Evolutionary conservation across 2,113 vertebrate genomes (phyloP), one percentile per base, ranked within the genome.

Genomic region (Pseudonaja textilis): DNA sequence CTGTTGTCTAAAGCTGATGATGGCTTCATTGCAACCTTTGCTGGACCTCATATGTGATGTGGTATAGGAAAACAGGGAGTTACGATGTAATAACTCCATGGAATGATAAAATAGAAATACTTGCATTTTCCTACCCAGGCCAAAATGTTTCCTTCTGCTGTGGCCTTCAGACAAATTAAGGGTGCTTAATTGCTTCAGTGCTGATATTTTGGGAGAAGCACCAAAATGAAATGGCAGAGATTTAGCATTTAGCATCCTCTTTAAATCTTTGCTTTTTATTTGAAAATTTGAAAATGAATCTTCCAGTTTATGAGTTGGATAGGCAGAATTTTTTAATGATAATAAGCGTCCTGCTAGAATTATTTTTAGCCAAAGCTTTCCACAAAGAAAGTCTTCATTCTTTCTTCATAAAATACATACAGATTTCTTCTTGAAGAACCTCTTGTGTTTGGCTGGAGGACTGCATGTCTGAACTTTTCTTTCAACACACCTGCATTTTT

Each of bases 41-140:
- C 8, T 39, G 39, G 39, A 0, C 0, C 6, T 56, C 3, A 11
- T 14, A 16, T 47, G 34, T 59, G n/a, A 26, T 90, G 26, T 64
- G 91, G 2, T 1, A 85, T 69, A 61, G 29, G 90, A 42, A 91
- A 95, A 92, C 85, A 54, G 81, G 81, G 56, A 1, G 39, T 10
- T 61, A 39, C 18, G 6, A 22, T 93, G 57, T 93, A 69, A 45
- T 16, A 74, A 34, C 89, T 92, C 18, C 3, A 1, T 50, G 56
- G 52, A 91, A 9, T 54, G 23, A 29, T 91, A 90, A 92, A 92
- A 93, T 25, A 54, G 29, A 94, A 39, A 57, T 1, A 1, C 74
- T 94, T 93, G 89, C 29, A 18, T 94, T 91, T 93, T 94, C 20
- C 12, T 22, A 18, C 85, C 22, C 47, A 64, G 85, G 88, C 90